Evolutionary conservation across 2,888 invertebrate genomes (phyloP).

Genomic region (Stictocephala bisonia): DNA sequence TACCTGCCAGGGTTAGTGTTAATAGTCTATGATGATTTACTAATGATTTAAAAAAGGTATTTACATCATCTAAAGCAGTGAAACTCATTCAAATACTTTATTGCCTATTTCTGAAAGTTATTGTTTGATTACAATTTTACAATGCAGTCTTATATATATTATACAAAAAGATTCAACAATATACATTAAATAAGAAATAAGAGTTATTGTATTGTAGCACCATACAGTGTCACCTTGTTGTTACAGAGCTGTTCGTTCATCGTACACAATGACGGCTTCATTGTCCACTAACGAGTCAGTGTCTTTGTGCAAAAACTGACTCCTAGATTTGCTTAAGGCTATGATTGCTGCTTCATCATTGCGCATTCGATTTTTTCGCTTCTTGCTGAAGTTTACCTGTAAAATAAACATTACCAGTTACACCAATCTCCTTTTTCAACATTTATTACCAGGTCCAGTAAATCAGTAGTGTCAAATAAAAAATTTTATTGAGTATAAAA

Average conservation of each 20-base stretch:
- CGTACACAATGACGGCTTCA: conserved; percentile 84
- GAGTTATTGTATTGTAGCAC: conserved; percentile 35
- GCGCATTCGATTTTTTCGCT: conserved; percentile 83
- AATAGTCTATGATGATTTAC: too few relatives aligned
- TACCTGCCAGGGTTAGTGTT: too few relatives aligned
- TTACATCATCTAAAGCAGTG: too few relatives aligned
- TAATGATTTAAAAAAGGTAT: too few relatives aligned
- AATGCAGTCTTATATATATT: conserved; percentile 33
- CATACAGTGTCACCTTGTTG: neutral
- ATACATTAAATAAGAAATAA: conserved; percentile 1
- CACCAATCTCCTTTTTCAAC: too few relatives aligned
- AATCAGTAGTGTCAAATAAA: too few relatives aligned
- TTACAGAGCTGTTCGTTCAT: conserved; percentile 82
- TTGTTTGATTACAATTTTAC: conserved; percentile 17
- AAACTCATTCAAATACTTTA: neutral
- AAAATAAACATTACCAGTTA: too few relatives aligned
- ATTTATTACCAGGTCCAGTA: too few relatives aligned
- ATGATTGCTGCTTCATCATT: conserved; percentile 85
- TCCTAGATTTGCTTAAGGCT: conserved; percentile 80
- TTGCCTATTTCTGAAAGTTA: conserved; percentile 17
- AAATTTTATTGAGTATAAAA: too few relatives aligned
- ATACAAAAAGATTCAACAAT: conserved; percentile 31
- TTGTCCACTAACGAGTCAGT: conserved; percentile 76
- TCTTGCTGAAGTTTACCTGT: conserved; percentile 81
- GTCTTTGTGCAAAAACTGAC: conserved; percentile 68